Conservation (phyloP, 2,888 invertebrate species). For the Ornithoptera alexandrae region DNA sequence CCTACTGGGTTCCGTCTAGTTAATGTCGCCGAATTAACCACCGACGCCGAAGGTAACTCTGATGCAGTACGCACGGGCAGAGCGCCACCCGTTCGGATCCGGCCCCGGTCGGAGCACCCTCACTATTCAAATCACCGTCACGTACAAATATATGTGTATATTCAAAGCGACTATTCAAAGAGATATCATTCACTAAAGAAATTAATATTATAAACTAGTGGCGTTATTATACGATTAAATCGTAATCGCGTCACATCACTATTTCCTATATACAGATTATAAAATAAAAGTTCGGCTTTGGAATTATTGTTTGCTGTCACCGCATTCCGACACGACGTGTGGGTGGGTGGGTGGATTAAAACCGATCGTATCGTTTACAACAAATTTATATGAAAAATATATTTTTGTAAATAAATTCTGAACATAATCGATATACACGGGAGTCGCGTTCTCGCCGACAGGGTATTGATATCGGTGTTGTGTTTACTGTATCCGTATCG, state of each 20-base stretch:
- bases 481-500: constrained; percentile 28
- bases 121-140: constrained; percentile 23
- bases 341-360: too few relatives aligned
- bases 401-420: constrained; percentile 41
- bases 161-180: background rate
- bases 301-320: too few relatives aligned
- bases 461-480: constrained; percentile 37
- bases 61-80: constrained; percentile 1
- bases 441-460: constrained; percentile 31
- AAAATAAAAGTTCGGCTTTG: background rate
- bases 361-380: background rate
- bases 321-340: too few relatives aligned
- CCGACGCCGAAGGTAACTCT: background rate
- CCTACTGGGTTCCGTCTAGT: constrained; percentile 19
- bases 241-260: constrained; percentile 16
- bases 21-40: constrained; percentile 7
- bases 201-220: constrained; percentile 11
- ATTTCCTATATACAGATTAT: constrained; percentile 17
- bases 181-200: constrained; percentile 5
- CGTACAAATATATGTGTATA: constrained; percentile 27
- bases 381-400: constrained; percentile 29
- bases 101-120: constrained; percentile 13
- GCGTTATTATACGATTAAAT: constrained; percentile 19
- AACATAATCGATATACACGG: constrained; percentile 14
- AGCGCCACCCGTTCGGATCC: constrained; percentile 21